Percentiles rank a stretch among this genome's conserved stretches.
Evolutionary conservation across 2,797 vertebrate genomes (phyloP).

Genomic region (Gallirallus australis): DNA sequence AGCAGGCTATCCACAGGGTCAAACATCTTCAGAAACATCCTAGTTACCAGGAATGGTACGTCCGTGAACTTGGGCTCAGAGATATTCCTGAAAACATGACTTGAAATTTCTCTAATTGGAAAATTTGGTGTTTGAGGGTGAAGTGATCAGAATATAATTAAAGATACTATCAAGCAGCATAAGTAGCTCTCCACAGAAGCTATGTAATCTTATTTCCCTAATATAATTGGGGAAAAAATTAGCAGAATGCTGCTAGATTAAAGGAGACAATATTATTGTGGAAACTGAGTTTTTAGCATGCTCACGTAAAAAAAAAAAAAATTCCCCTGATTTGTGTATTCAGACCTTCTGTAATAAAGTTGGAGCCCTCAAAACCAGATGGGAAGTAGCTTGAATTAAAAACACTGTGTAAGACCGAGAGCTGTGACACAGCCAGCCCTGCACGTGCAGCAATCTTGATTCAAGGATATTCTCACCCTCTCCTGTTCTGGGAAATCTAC

Average conservation of each 20-base stretch:
- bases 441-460: rapidly evolving
- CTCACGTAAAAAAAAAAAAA: not conserved
- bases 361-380: not conserved
- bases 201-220: not conserved
- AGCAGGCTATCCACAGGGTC: not conserved
- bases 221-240: not conserved
- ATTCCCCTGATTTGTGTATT: not conserved
- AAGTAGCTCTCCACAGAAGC: conserved; percentile 16
- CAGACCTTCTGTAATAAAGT: not conserved
- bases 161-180: not conserved
- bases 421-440: not conserved
- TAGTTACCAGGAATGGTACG: not conserved
- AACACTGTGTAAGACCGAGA: not conserved
- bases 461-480: not conserved
- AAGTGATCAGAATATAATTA: not conserved
- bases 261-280: not conserved
- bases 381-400: not conserved
- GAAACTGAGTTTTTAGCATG: not conserved
- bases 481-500: not conserved
- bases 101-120: not conserved
- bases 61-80: not conserved
- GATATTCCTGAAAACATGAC: not conserved
- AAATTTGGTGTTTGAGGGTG: not conserved
- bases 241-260: not conserved
- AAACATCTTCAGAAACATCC: not conserved